Evolutionary conservation across 1,140 invertebrate species (phyloP).

Genomic region (Archegozetes longisetosus): DNA sequence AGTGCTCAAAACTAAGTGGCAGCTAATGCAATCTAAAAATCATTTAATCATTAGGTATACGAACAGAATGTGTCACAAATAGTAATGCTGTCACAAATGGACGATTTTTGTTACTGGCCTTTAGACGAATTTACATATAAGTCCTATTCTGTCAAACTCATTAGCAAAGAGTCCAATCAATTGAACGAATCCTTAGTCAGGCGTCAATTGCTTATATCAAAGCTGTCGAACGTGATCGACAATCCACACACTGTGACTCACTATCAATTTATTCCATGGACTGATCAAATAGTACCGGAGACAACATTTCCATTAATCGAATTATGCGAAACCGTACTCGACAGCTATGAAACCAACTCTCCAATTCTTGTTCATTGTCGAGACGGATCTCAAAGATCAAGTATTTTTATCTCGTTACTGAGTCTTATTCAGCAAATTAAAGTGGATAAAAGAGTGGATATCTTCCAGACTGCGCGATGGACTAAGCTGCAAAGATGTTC

Average conservation of each 20-base stretch:
- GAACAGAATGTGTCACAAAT: background rate
- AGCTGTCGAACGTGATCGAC: conserved; percentile 17
- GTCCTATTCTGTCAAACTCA: background rate
- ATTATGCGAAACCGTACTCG: conserved; percentile 19
- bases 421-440: conserved; percentile 65
- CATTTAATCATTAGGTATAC: background rate
- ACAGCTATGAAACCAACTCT: background rate
- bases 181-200: background rate
- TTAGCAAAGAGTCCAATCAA: background rate
- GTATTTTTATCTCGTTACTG: conserved; percentile 70
- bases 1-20: no score
- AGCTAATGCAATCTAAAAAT: background rate
- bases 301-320: conserved; percentile 17
- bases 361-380: conserved; percentile 29
- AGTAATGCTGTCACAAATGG: background rate
- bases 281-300: conserved; percentile 11
- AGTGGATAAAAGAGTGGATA: conserved; percentile 62
- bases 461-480: conserved; percentile 64
- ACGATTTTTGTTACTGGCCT: background rate
- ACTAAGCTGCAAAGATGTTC: conserved; percentile 60
- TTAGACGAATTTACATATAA: background rate
- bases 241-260: conserved; percentile 13
- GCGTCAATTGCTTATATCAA: background rate
- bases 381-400: conserved; percentile 63
- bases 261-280: conserved; percentile 14